Base-by-base conservation (phyloP, 2,113 vertebrate genomes). In the Apaloderma vittatum region DNA sequence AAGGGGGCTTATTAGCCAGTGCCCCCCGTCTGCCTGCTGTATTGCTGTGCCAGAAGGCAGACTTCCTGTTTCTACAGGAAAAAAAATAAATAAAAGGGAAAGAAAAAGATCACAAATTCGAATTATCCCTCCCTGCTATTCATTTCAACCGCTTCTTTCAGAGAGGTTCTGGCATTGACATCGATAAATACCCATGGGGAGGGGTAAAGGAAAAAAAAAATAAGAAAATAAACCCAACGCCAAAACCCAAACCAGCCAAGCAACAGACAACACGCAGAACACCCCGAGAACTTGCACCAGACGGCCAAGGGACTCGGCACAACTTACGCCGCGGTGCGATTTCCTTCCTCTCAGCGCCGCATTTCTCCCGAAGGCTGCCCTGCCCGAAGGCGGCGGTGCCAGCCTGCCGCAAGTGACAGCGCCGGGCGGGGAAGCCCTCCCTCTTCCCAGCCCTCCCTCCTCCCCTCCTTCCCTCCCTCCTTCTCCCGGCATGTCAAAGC, bases 101-200 rank as follows among this genome's bases (percentile, higher is more conserved):
- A 40, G 40, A 40, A 40, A 40, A 40, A 40, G 40, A 40, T 40
- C 40, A 40, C 40, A 40, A 65, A 12, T 36, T 71, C 48, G 24
- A 2, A 22, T 57, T 32, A 70, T 37, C 61, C 61, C 66, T 70
- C 21, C 14, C 51, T 8, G 51, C 16, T 51, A n/a, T 66, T 81
- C 30, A 40, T 93, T 46, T 32, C 52, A 32, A 15, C 3, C n/a
- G 24, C 16, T 90, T 49, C 63, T 34, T 11, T 32, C 68, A 10
- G 12, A 34, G 58, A 34, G 86, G 86, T 40, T 27, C 74, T 34
- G 34, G 11, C 3, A 27, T 6, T 30, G 55, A 32, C n/a, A 52
- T 1, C 3, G 22, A 30, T 23, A 49, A 59, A 81, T 1, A 26
- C 23, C 46, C 8, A 8, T 0, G 9, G 21, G 32, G 4, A 24